Evolutionary conservation across 2,797 vertebrate species (phyloP), one percentile per base, ranked within the genome.

Genomic region (Leptatherina wallacei): DNA sequence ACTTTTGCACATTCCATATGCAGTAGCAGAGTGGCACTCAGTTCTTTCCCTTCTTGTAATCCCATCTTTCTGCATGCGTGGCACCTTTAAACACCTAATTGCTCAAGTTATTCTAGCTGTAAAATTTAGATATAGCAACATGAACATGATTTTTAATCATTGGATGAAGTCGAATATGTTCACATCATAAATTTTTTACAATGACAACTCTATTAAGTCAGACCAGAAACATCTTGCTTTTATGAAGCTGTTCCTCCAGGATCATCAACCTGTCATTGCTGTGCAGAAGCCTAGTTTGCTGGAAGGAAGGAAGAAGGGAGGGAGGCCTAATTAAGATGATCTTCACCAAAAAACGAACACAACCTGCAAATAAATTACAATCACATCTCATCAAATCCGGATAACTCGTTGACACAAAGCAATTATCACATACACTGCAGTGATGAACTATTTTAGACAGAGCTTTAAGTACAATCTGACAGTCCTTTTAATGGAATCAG

Each of bases 261-360:
- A 55, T 55, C 27, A 55, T 55, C 52, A 29, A 55, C 24, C 24
- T 55, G 52, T 55, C 52, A 55, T 27, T 27, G 24, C 51, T 55
- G 24, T 55, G 24, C 9, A 12, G 49, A 52, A 12, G n/a, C 12
- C 13, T 16, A 14, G 24, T 55, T 29, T 55, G 6, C 52, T 7
- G 51, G 20, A 47, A 44, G 42, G 5, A 44, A 47, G 8, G 20
- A 16, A 10, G 33, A 10, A 22, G 38, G 14, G 14, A 49, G 47
- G 47, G 47, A 30, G 4, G 14, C 55, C 20, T 69, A 60, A 73
- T 64, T 51, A 51, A 38, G 47, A 63, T 64, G 30, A 42, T 47
- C n/a, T 61, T 27, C 27, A 47, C 27, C 38, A 58, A 0, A 52
- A 59, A 47, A 47, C 10, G 2, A 7, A 14, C 8, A 47, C 2